Base-by-base conservation (phyloP, 2,888 invertebrate species). In the Erynnis tages region DNA sequence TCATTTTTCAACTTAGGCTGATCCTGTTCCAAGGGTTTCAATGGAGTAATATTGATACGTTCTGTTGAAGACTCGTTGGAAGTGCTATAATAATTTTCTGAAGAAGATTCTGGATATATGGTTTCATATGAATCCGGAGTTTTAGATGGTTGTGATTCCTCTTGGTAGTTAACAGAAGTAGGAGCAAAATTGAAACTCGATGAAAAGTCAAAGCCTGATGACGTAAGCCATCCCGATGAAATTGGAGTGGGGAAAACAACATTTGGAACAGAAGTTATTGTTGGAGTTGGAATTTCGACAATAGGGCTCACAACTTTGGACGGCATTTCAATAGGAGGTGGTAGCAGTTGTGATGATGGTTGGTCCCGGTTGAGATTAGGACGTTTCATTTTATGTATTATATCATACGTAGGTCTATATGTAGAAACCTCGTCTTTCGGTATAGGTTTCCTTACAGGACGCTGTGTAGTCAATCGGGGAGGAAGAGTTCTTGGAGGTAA, bases 151-250 rank as follows among this genome's bases (percentile, higher is more conserved):
- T 70, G 59, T 21, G 66, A 46, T 32, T 55, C 59, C 48, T 75
- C 69, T 34, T 84, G 77, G 60, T 77, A 81, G 47, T 78, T 71
- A 50, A 85, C 70, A 30, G 84, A 73, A 10, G 84, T 79, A 1
- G 84, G 81, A 38, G 65, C 74, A 58, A 87, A 86, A 56, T 82
- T 81, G 53, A 85, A 81, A 53, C 78, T 79, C 16, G 88, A 84
- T 23, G 87, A 79, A 57, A 87, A 88, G 37, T 81, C 88, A 45
- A 86, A 63, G 16, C 79, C 79, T 17, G 87, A 82, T 49, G 89
- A 88, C 4, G 88, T 89, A 29, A 87, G 56, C 89, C 89, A 89
- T 32, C 87, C 82, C 23, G 89, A 81, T 29, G 88, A 88, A 21
- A 78, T 71, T 1, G 82, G 76, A 8, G 86, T 82, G 19, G 89